Base-by-base conservation (phyloP, 2,888 invertebrate species). In the Tachina lurida region DNA sequence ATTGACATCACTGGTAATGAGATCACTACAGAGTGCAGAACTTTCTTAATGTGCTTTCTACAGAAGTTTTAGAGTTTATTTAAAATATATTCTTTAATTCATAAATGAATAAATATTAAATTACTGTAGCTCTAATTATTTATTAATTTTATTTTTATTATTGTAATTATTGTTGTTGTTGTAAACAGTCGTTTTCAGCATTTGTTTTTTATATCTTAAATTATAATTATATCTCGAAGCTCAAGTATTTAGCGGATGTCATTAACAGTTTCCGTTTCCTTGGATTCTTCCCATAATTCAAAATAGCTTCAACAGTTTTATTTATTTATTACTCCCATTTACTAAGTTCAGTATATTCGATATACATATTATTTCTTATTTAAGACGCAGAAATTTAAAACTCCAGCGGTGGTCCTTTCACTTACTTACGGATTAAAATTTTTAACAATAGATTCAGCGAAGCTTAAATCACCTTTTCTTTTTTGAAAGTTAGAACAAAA, bases 221-320 rank as follows among this genome's bases (percentile, higher is more conserved):
- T 54, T 63, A 54, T 54, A 67, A 75, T 62, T 71, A 41, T 71
- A 60, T 19, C 52, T 76, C 67, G 8, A 73, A 77, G 22, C 60
- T 39, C 19, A 81, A 67, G n/a, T 65, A 86, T 62, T 82, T 75
- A 19, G 65, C 87, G 88, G 87, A 88, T 85, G 87, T 88, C 88
- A 88, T 86, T 87, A 86, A 85, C 88, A 88, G 87, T 70, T 87
- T 87, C 84, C 84, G 87, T 87, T 87, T 87, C 86, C 87, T 84
- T 67, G 73, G 82, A 47, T 45, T 81, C 60, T 22, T 43, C 1
- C 17, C 15, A 17, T 45, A 60, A 43, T 74, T 52, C 12, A n/a
- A 62, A 13, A 68, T 68, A 39, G 31, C 31, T 41, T 22, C n/a
- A 47, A 43, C 17, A 67, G n/a, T 56, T 56, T 22, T 41, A 31